A percentile compares a stretch with the other conserved stretches of the same genome.
phyloP scores from a whole-genome alignment of 2,888 invertebrate species.

The Mactromeris polynyma region DNA sequence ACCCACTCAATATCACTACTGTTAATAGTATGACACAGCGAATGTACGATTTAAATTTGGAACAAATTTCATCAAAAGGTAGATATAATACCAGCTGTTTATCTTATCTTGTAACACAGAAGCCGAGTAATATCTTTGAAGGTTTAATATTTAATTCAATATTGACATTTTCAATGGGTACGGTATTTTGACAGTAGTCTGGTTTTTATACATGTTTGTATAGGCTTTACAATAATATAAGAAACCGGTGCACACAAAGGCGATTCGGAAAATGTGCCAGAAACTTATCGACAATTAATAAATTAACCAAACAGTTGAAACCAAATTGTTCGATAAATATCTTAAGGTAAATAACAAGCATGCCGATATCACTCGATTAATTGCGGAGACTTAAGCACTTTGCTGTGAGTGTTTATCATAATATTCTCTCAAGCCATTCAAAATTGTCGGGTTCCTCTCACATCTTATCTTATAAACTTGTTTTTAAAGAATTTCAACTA shows the following conservation, averaged over 20 bases:
- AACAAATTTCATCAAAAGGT: background rate
- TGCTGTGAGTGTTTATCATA: background rate
- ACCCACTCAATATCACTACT: background rate
- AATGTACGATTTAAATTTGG: background rate
- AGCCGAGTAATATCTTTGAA: background rate
- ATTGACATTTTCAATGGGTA: slow-evolving; percentile 18
- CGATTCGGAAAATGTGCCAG: background rate
- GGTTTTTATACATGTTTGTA: slow-evolving; percentile 22
- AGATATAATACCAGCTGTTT: slow-evolving; percentile 5
- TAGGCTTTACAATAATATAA: slow-evolving; percentile 26
- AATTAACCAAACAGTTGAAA: slow-evolving; percentile 4
- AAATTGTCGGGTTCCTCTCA: background rate
- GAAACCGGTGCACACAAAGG: background rate
- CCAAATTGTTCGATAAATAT: background rate
- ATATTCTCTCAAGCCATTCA: background rate
- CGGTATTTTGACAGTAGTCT: background rate
- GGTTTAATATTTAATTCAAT: slow-evolving; percentile 4
- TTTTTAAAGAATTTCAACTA: background rate
- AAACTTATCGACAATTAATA: background rate
- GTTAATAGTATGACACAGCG: background rate
- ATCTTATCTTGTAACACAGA: slow-evolving; percentile 14
- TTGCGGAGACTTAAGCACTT: background rate
- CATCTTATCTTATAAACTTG: background rate
- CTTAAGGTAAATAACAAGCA: background rate
- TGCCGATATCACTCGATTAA: slow-evolving; percentile 6